Base-by-base conservation (phyloP, 2,797 vertebrate genomes). In the Sebastes kiyomatsui region DNA sequence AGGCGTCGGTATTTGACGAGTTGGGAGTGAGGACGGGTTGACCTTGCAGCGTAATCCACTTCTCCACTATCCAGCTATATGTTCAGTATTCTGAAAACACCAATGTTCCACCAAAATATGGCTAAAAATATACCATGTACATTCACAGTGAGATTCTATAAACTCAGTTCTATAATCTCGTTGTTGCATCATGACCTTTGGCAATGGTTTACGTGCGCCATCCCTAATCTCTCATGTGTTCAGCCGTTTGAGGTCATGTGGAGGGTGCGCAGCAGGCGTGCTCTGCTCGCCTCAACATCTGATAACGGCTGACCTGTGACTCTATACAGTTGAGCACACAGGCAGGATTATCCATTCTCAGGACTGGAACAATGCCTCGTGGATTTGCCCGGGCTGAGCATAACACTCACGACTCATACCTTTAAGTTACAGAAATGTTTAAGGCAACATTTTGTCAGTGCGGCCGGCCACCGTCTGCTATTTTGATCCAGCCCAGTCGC, bases 221-320 rank as follows among this genome's bases (percentile, higher is more conserved):
- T 67, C 30, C 30, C 67, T 77, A 70, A 77, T 87, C 72, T 67
- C 27, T 49, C 2, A 8, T 65, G 32, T 80, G 77, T 81, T 74
- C 27, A 33, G 0, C 8, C 35, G 20, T 33, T 25, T 2, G 32
- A 83, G 75, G 82, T 83, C n/a, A 62, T 2, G 42, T 79, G 75
- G 64, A 75, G 69, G 77, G n/a, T 1, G 4, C 52, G 59, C 73
- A 66, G 49, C 27, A 52, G 75, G 64, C 6, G 5, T 54, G 49
- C 59, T 46, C 70, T 42, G 74, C 82, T 60, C 12, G 3, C 71
- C 78, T 82, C 46, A 28, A 55, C 71, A 75, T 82, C 72, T 73
- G 85, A 84, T 87, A 77, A 59, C 56, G 55, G 79, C 55, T 79
- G 83, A 80, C 77, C 81, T 77, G 61, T 30, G 70, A 75, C 75